Evolutionary conservation across 2,888 invertebrate species (phyloP).

Genomic region (Parnassius glacialis): DNA sequence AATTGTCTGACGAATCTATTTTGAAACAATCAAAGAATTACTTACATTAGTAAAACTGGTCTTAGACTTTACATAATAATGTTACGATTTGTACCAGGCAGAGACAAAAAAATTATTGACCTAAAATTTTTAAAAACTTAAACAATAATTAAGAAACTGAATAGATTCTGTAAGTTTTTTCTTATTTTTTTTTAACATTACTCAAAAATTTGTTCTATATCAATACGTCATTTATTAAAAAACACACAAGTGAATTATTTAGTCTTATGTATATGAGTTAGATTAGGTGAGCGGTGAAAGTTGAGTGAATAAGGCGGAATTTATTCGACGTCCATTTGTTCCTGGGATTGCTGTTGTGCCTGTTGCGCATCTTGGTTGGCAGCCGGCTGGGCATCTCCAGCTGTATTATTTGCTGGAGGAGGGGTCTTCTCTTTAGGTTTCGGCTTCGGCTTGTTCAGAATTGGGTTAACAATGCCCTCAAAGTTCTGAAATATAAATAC

Average conservation of each 20-base stretch:
- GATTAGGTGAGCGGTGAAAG: conserved; percentile 17
- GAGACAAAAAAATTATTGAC: too few species aligned
- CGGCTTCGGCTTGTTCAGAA: conserved; percentile 94
- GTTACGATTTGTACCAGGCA: too few species aligned
- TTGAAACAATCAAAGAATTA: too few species aligned
- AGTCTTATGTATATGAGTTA: conserved; percentile 36
- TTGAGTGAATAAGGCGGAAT: conserved; percentile 14
- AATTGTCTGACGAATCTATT: too few species aligned
- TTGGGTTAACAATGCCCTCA: conserved; percentile 83
- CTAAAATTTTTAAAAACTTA: too few species aligned
- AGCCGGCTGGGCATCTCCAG: conserved; percentile 51
- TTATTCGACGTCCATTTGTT: conserved; percentile 77
- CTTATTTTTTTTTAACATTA: too few species aligned
- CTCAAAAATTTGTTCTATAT: conserved; percentile 2
- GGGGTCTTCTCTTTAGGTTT: conserved; percentile 88
- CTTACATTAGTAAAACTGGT: too few species aligned
- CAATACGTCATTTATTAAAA: neutral
- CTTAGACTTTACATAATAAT: too few species aligned
- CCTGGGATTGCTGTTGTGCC: conserved; percentile 41
- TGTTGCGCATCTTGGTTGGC: conserved; percentile 35
- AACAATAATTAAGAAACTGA: too few species aligned
- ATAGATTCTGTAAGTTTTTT: too few species aligned
- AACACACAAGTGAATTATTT: conserved; percentile 40
- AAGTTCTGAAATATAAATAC: conserved; percentile 77
- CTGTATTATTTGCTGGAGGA: conserved; percentile 58